Evolutionary conservation across 1,140 invertebrate genomes (phyloP).

Genomic region (Diorhabda carinulata): DNA sequence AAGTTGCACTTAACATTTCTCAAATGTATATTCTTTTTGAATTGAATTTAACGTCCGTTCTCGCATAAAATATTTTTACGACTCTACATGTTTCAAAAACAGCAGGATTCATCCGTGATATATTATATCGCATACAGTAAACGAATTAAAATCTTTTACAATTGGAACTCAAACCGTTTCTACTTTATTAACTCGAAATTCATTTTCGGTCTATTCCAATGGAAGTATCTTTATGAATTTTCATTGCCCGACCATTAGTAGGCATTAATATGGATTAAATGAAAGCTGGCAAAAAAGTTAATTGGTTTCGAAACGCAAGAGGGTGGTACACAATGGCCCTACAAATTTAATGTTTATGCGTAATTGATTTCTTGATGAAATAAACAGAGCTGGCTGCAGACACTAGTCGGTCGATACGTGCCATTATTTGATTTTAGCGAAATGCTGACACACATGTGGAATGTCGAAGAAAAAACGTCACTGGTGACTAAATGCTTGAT

Average conservation of each 20-base stretch:
- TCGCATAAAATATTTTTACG: not conserved
- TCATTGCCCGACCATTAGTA: conserved; percentile 1
- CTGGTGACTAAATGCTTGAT: no score
- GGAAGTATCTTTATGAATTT: not conserved
- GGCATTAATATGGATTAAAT: conserved; percentile 3
- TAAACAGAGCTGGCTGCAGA: no score
- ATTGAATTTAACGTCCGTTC: no score
- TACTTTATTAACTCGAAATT: not conserved
- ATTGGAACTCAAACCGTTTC: not conserved
- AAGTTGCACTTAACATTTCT: no score
- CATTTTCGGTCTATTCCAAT: not conserved
- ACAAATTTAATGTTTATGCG: not conserved
- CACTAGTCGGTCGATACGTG: no score
- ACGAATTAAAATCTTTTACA: not conserved
- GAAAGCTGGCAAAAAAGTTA: not conserved
- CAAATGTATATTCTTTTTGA: no score
- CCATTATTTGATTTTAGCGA: no score
- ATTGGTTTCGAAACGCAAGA: not conserved
- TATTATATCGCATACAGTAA: not conserved
- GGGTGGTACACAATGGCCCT: not conserved
- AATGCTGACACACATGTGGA: no score
- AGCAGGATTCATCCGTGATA: not conserved
- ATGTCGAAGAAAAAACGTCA: no score
- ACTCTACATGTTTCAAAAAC: no score
- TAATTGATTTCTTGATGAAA: no score